Percentiles rank a stretch among this genome's conserved stretches.
Evolutionary conservation across 2,113 vertebrate species (phyloP).

Genomic region (Percina caprodes): DNA sequence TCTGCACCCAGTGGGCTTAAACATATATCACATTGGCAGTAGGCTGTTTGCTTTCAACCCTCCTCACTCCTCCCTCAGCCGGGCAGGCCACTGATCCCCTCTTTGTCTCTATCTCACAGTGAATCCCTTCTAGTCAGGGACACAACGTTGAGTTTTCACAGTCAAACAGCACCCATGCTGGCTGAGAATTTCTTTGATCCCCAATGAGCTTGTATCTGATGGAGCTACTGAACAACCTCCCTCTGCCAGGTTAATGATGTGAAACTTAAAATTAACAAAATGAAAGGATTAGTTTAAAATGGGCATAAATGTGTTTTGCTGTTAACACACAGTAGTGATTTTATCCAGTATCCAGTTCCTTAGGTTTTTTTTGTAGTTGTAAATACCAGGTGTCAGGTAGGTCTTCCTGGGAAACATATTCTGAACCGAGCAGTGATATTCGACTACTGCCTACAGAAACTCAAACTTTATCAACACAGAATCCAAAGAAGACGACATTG

Average conservation of each 20-base stretch:
- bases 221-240: constrained; percentile 21
- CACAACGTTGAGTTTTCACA: constrained; percentile 61
- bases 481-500: not conserved
- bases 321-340: not conserved
- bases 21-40: constrained; percentile 75
- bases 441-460: not conserved
- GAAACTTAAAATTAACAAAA: constrained; percentile 7
- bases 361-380: constrained; percentile 32
- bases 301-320: not conserved
- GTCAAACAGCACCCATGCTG: constrained; percentile 68
- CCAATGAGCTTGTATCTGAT: constrained; percentile 36
- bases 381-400: constrained; percentile 29
- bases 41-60: constrained; percentile 68
- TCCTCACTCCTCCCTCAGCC: constrained; percentile 3
- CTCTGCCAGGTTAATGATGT: constrained; percentile 6
- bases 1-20: constrained; percentile 68
- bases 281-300: not conserved
- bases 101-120: constrained; percentile 52
- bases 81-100: constrained; percentile 51
- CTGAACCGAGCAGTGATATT: not conserved
- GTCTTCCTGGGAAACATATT: constrained; percentile 3
- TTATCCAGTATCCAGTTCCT: not conserved
- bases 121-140: constrained; percentile 51
- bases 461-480: not conserved
- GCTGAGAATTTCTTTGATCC: constrained; percentile 77